Base-by-base conservation (phyloP, 2,113 vertebrate species). In the Nyctibius bracteatus region DNA sequence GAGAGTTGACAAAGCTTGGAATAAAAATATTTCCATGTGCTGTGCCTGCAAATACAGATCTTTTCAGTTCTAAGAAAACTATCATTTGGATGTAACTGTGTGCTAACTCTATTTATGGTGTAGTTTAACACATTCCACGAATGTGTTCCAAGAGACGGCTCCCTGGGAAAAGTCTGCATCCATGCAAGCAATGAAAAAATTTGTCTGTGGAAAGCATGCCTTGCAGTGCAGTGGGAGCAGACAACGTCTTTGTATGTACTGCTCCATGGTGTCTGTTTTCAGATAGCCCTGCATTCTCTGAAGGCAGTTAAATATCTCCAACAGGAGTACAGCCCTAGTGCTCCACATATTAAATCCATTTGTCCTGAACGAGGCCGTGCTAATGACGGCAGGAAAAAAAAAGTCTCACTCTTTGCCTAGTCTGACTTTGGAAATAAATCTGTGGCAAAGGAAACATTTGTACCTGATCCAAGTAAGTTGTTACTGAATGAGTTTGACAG, bases 1-100 rank as follows among this genome's bases (percentile, higher is more conserved):
- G 47, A 97, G 94, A 96, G 83, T 54, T 96, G 74, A 97, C 73
- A 95, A 78, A 94, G 85, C 90, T 92, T 77, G 87, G 90, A 97
- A 95, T 86, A 46, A 94, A 91, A 97, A 92, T 87, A 70, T 94
- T 95, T 95, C 94, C 77, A 75, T 57, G 70, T 81, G 94, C 90
- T 95, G 54, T 96, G 94, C 88, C 84, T 91, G 88, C 86, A 93
- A 90, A 97, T 39, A 68, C 33, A 91, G 46, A 78, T 75, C 30
- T 71, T 49, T 82, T 92, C 39, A 46, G 16, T 86, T 82, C 73
- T 72, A 71, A 62, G 88, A 73, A 93, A 93, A 85, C 46, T 33
- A 63, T 84, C 37, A 65, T 51, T 41, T 77, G 68, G 81, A 90
- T 61, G 35, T 3, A 4, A 66, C 35, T 70, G 81, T 91, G 44